Evolutionary conservation across 2,797 vertebrate genomes (phyloP).

Genomic region (Saxicola maurus): DNA sequence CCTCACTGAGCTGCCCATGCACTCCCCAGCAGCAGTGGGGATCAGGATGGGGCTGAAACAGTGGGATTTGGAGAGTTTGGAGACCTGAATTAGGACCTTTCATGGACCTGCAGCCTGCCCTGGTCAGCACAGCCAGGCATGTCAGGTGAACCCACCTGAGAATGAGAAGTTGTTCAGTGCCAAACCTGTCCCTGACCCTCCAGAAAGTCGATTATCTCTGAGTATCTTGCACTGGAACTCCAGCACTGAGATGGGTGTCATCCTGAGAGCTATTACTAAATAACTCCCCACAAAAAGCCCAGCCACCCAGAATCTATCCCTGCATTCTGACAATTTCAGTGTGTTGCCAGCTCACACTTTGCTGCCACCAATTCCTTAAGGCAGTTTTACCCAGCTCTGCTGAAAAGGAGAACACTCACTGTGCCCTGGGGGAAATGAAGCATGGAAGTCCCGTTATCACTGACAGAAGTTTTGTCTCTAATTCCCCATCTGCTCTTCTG

Average conservation of each 20-base stretch:
- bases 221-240: neutral
- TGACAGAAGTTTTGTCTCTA: conserved; percentile 51
- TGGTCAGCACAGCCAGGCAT: neutral
- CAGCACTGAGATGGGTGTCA: neutral
- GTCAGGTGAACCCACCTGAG: neutral
- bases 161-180: neutral
- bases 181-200: neutral
- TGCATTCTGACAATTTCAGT: neutral
- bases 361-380: neutral
- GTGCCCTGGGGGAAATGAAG: conserved; percentile 22
- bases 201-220: neutral
- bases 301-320: neutral
- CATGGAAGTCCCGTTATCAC: conserved; percentile 4
- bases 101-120: neutral
- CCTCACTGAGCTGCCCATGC: neutral
- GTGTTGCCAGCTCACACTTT: neutral
- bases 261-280: neutral
- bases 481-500: conserved; percentile 40
- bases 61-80: neutral
- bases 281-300: neutral
- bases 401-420: conserved; percentile 4
- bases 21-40: neutral
- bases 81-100: neutral
- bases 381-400: neutral
- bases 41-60: neutral